Evolutionary conservation across 1,140 invertebrate species (phyloP).

Genomic region (Micrasema minimum): DNA sequence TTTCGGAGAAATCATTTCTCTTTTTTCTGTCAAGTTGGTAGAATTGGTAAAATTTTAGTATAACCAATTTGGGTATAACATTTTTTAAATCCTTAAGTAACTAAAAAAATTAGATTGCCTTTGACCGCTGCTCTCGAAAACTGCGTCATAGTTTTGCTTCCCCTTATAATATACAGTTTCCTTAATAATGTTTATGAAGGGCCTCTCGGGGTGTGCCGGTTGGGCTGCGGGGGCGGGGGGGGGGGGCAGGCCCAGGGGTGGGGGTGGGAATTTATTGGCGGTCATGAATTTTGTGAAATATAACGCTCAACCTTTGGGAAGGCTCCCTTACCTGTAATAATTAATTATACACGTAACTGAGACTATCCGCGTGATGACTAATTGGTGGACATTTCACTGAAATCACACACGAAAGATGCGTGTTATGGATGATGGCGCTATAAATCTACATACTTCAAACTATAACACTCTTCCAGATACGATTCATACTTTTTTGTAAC

Average conservation of each 20-base stretch:
- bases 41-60: too few species aligned
- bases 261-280: conserved; percentile 52
- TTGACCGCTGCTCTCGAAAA: too few species aligned
- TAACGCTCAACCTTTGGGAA: conserved; percentile 40
- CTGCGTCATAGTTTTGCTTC: neutral
- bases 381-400: neutral
- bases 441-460: too few species aligned
- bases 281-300: conserved; percentile 55
- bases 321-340: conserved; percentile 39
- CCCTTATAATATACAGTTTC: conserved; percentile 14
- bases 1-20: too few species aligned
- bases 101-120: too few species aligned
- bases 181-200: conserved; percentile 20
- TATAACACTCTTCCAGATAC: too few species aligned
- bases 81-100: too few species aligned
- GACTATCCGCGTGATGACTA: conserved; percentile 28
- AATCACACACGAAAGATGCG: conserved; percentile 16
- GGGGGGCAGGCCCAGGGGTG: neutral
- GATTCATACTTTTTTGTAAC: too few species aligned
- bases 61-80: too few species aligned
- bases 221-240: neutral
- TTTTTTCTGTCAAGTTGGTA: too few species aligned
- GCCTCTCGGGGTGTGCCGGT: neutral
- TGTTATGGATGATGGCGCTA: too few species aligned
- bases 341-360: conserved; percentile 41